Evolutionary conservation across 1,140 invertebrate species (phyloP).

Genomic region (Drosophila ogumai): DNA sequence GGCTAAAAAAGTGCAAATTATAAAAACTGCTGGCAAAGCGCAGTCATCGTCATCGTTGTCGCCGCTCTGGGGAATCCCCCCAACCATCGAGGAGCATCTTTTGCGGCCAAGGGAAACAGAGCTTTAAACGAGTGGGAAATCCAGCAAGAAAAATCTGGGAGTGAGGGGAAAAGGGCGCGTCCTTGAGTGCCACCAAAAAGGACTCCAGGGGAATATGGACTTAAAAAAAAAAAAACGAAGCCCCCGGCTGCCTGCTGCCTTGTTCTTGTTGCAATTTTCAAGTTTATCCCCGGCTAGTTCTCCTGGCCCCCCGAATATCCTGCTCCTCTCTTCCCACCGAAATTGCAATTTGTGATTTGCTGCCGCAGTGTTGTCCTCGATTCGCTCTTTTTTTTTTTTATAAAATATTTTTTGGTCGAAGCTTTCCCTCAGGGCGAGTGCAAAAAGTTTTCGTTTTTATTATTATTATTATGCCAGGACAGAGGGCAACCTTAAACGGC

Average conservation of each 20-base stretch:
- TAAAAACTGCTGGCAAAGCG: slow-evolving; percentile 81
- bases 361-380: slow-evolving; percentile 28
- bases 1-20: slow-evolving; percentile 64
- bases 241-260: slow-evolving; percentile 18
- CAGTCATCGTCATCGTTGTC: slow-evolving; percentile 65
- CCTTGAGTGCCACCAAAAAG: slow-evolving; percentile 48
- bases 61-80: slow-evolving; percentile 50
- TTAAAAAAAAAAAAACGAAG: background rate
- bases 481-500: slow-evolving; percentile 32
- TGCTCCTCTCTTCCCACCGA: background rate
- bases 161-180: slow-evolving; percentile 21
- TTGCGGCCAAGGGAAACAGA: slow-evolving; percentile 51
- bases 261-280: slow-evolving; percentile 66
- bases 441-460: slow-evolving; percentile 24
- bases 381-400: slow-evolving; percentile 10
- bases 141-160: background rate
- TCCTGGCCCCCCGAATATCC: slow-evolving; percentile 1
- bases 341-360: slow-evolving; percentile 55
- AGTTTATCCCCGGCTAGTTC: slow-evolving; percentile 41
- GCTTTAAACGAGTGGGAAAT: slow-evolving; percentile 38
- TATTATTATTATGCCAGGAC: slow-evolving; percentile 17
- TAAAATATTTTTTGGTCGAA: background rate
- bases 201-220: slow-evolving; percentile 30
- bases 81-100: slow-evolving; percentile 31
- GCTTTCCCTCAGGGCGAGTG: slow-evolving; percentile 12